Base-by-base conservation (phyloP, 2,113 vertebrate species). In the Oryzias javanicus region DNA sequence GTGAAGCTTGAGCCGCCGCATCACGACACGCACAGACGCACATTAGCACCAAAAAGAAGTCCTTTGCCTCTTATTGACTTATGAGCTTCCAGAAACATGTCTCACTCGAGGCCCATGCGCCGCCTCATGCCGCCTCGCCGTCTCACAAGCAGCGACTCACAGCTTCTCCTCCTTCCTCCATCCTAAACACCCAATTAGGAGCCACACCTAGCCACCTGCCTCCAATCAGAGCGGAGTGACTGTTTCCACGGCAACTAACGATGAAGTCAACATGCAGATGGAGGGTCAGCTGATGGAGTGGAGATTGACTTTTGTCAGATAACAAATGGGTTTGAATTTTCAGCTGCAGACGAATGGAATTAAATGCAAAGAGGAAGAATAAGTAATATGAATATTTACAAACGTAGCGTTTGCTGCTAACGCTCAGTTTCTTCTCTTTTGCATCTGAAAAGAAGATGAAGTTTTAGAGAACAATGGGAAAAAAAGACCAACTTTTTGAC, bases 181-280 rank as follows among this genome's bases (percentile, higher is more conserved):
- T 90, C 60, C 81, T 82, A 86, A 89, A 73, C 61, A 62, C 20
- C 74, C 45, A 57, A 82, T 90, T 88, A 90, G 72, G 71, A 47
- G 56, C 74, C 57, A 67, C 78, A 82, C 80, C 76, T 82, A 76
- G 81, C 83, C 87, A 89, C 81, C 86, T 90, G 89, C 79, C 67
- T 84, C 89, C 85, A 84, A 87, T 89, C 83, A 79, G 70, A 66
- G 51, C 0, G 29, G 49, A 73, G 62, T 7, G 54, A 72, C 60
- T 20, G 61, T 83, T 77, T 64, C 76, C 69, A 64, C 80, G 74
- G 74, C 14, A 68, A 60, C 77, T 17, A 22, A 69, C 53, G 10
- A 70, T 0, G 50, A 74, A 53, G 59, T 65, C 59, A 72, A 64
- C 73, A 79, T 44, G 8, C 1, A 0, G 16, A 22, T 60, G 49